Percentiles rank a stretch among this genome's conserved stretches.
phyloP scores from a whole-genome alignment of 2,113 vertebrate species.

The Hemichromis elongatus region DNA sequence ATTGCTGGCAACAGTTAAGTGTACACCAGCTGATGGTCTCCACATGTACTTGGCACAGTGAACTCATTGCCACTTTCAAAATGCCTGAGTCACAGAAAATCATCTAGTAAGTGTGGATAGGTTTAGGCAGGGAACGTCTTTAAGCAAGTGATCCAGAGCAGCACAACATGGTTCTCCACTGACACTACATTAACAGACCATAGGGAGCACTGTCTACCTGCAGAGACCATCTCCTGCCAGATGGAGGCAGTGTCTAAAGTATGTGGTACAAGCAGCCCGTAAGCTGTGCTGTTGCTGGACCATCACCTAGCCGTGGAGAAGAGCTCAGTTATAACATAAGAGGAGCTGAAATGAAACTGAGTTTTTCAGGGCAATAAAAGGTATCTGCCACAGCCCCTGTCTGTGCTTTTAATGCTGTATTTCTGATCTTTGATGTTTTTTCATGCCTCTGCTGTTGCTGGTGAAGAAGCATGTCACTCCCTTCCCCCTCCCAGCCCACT shows the following conservation, averaged over 20 bases:
- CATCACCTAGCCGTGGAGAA: background rate
- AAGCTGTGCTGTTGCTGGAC: background rate
- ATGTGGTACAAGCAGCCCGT: background rate
- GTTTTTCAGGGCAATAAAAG: background rate
- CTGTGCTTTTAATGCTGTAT: background rate
- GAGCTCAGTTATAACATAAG: background rate
- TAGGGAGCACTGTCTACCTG: background rate
- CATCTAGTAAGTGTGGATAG: background rate
- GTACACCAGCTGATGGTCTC: background rate
- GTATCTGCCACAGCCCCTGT: background rate
- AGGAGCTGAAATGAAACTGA: background rate
- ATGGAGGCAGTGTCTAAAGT: background rate
- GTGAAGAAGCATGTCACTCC: background rate
- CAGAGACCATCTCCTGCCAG: background rate
- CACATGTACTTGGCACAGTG: background rate
- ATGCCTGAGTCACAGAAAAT: background rate
- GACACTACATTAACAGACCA: background rate
- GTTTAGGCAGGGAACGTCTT: background rate
- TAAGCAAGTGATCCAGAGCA: background rate
- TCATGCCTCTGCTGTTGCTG: background rate
- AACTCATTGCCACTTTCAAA: background rate
- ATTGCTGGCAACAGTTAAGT: background rate
- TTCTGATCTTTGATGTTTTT: background rate
- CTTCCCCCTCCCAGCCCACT: background rate
- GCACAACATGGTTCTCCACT: background rate